These are phyloP conservation scores for Orthosia gothica DNA, from an alignment of 2,888 invertebrate genomes.

Conservation along the genomic window DNA sequence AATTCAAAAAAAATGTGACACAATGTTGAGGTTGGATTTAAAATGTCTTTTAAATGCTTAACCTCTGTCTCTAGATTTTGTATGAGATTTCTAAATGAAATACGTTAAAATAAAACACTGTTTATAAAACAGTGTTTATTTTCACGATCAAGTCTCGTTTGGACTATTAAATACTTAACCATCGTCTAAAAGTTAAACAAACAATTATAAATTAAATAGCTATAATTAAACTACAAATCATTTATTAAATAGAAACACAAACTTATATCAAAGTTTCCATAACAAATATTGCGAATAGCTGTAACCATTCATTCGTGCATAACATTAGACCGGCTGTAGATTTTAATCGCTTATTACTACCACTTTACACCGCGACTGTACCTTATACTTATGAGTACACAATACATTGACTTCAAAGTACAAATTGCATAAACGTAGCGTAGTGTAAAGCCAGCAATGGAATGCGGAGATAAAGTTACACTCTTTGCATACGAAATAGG, in stretches of 20 bases:
- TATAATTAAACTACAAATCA: conserved; percentile 2
- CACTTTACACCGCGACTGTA: conserved; percentile 25
- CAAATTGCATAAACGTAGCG: background rate
- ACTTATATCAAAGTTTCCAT: conserved; percentile 67
- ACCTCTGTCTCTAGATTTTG: background rate
- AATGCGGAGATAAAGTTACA: conserved; percentile 28
- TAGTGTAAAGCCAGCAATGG: conserved; percentile 56
- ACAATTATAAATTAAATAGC: background rate
- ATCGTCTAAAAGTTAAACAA: no score
- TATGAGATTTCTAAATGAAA: background rate
- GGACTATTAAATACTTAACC: background rate
- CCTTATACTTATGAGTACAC: background rate
- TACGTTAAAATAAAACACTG: no score
- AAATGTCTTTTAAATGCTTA: background rate
- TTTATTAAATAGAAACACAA: conserved; percentile 45
- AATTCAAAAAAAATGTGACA: conserved; percentile 13
- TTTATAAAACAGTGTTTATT: no score
- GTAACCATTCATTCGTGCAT: conserved; percentile 70
- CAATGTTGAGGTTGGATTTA: conserved; percentile 10
- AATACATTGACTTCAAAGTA: conserved; percentile 59
- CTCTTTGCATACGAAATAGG: conserved; percentile 42
- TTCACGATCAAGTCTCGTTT: no score
- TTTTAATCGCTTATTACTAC: conserved; percentile 72
- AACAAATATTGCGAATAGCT: conserved; percentile 71
- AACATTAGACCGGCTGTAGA: conserved; percentile 69